Evolutionary conservation across 2,113 vertebrate genomes (phyloP).

Genomic region (Meriones unguiculatus): DNA sequence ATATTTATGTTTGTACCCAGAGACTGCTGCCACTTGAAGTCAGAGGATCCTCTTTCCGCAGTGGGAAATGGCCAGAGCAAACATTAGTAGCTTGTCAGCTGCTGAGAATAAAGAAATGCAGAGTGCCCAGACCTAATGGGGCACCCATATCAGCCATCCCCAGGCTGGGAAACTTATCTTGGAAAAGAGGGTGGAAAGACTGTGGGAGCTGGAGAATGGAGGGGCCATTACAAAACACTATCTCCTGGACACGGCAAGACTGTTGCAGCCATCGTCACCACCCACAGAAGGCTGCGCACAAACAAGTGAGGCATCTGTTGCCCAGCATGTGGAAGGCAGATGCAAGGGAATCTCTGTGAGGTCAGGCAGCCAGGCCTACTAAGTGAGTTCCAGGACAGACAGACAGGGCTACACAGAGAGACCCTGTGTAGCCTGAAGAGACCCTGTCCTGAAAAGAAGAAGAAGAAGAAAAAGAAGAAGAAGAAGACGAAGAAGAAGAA

Average conservation of each 20-base stretch:
- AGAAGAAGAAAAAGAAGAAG: accelerated
- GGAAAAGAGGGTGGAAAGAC: not conserved
- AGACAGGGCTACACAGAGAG: not conserved
- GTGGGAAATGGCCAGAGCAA: not conserved
- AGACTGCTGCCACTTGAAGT: not conserved
- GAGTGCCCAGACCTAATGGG: not conserved
- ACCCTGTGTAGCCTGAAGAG: not conserved
- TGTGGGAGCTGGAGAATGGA: not conserved
- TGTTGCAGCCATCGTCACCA: not conserved
- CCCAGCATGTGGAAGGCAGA: not conserved
- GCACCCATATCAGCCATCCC: not conserved
- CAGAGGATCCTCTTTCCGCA: not conserved
- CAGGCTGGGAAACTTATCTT: not conserved
- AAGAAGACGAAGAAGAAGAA: no score
- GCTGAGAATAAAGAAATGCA: not conserved
- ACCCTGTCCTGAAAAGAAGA: not conserved
- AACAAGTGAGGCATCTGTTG: not conserved
- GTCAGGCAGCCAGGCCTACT: not conserved
- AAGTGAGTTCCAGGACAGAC: not conserved
- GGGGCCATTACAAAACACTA: not conserved
- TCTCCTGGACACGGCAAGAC: not conserved
- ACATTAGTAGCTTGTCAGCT: not conserved
- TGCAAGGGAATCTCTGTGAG: not conserved
- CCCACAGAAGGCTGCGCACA: not conserved
- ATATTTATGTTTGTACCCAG: not conserved